Evolutionary conservation across 2,797 vertebrate species (phyloP).

Genomic region (Platyrinchus mystaceus): DNA sequence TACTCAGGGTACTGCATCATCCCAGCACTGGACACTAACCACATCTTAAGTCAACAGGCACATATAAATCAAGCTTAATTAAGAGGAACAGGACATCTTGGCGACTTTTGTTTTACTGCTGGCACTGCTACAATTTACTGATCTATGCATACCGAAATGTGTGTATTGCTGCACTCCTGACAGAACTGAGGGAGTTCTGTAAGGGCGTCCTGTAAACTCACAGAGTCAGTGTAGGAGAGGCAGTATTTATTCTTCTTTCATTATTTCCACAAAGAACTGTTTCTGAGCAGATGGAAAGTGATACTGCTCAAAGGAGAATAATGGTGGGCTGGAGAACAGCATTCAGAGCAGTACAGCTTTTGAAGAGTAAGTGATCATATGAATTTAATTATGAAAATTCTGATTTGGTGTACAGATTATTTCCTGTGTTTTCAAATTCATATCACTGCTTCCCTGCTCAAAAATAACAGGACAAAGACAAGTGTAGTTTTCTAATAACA

Average conservation of each 20-base stretch:
- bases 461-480: constrained; percentile 14
- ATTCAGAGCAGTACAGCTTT: constrained; percentile 18
- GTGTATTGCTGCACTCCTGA: constrained; percentile 28
- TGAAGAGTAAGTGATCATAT: background rate
- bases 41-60: constrained; percentile 53
- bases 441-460: background rate
- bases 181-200: background rate
- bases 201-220: background rate
- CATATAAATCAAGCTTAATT: constrained; percentile 55
- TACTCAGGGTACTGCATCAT: constrained; percentile 61
- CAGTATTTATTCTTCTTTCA: background rate
- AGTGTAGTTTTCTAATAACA: background rate
- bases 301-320: constrained; percentile 14
- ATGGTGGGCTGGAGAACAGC: constrained; percentile 2
- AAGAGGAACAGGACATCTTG: constrained; percentile 36
- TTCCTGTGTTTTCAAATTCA: background rate
- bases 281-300: background rate
- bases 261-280: background rate
- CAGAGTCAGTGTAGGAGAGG: background rate
- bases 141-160: constrained; percentile 49
- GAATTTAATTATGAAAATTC: background rate
- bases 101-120: constrained; percentile 41
- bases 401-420: constrained; percentile 2
- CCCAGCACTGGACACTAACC: constrained; percentile 48
- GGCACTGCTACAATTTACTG: constrained; percentile 42